These are phyloP conservation scores for Linepithema humile DNA, from an alignment of 1,140 invertebrate species.

Conservation along the genomic window DNA sequence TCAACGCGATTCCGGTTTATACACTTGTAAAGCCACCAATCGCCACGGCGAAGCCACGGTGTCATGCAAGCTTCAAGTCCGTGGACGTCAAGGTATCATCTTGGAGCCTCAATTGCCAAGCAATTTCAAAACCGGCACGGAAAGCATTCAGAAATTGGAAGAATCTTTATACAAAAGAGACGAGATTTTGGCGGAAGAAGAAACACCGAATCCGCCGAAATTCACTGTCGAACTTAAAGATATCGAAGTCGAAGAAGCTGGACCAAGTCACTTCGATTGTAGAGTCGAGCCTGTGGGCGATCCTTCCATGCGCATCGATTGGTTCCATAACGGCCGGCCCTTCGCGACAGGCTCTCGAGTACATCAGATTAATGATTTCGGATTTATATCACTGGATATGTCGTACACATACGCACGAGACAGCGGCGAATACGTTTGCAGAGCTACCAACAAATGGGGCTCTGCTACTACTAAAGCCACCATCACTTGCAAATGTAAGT, in stretches of 20 bases:
- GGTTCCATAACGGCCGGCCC: slow-evolving; percentile 96
- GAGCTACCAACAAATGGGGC: slow-evolving; percentile 94
- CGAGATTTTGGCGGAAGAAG: slow-evolving; percentile 92
- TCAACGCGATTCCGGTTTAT: slow-evolving; percentile 94
- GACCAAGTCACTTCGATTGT: slow-evolving; percentile 95
- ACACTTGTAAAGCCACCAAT: slow-evolving; percentile 96
- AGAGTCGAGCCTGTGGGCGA: slow-evolving; percentile 94
- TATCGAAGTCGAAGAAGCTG: slow-evolving; percentile 93
- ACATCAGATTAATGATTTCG: slow-evolving; percentile 96
- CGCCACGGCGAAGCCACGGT: slow-evolving; percentile 95
- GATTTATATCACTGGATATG: slow-evolving; percentile 95
- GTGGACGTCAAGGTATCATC: slow-evolving; percentile 94
- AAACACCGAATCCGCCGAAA: slow-evolving; percentile 92
- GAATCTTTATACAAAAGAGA: slow-evolving; percentile 94
- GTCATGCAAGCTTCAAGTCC: slow-evolving; percentile 93
- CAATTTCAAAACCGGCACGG: slow-evolving; percentile 93
- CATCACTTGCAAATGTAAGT: slow-evolving; percentile 89
- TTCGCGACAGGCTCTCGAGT: slow-evolving; percentile 95
- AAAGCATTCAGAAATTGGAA: slow-evolving; percentile 95
- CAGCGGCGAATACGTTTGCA: slow-evolving; percentile 94
- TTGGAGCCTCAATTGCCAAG: slow-evolving; percentile 95
- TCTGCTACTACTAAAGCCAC: slow-evolving; percentile 93
- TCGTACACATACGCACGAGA: slow-evolving; percentile 94
- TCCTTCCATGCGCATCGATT: slow-evolving; percentile 95
- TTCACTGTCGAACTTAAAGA: slow-evolving; percentile 95